Evolutionary conservation across 2,797 vertebrate species (phyloP).

Genomic region (Molossus molossus): DNA sequence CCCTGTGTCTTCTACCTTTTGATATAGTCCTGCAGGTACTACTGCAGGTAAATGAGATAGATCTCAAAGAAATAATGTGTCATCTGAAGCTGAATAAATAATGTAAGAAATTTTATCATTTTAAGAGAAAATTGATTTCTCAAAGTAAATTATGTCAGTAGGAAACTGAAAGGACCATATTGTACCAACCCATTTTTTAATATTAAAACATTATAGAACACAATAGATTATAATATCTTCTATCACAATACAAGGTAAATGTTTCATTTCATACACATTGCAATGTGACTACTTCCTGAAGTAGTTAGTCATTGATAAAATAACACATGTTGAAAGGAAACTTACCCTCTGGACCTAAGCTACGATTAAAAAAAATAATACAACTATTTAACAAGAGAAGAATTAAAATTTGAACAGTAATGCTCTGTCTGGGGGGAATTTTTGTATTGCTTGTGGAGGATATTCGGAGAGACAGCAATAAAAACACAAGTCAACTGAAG

Average conservation of each 20-base stretch:
- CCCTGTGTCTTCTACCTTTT: background rate
- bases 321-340: background rate
- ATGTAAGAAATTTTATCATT: background rate
- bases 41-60: background rate
- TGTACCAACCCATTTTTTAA: background rate
- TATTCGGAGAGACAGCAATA: conserved; percentile 72
- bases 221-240: background rate
- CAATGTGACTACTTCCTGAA: background rate
- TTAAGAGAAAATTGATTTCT: background rate
- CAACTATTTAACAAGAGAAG: conserved; percentile 20
- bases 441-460: conserved; percentile 30
- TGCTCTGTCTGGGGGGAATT: conserved; percentile 37
- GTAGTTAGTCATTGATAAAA: conserved; percentile 49
- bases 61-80: background rate
- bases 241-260: background rate
- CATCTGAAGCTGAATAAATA: background rate
- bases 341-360: background rate
- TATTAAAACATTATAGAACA: background rate
- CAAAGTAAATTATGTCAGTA: background rate
- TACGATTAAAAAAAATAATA: conserved; percentile 9
- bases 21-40: background rate
- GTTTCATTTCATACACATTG: background rate
- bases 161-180: background rate
- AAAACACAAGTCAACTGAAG: conserved; percentile 69
- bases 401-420: conserved; percentile 49